Conservation (phyloP, 2,113 vertebrate species). For the Rynchops niger region DNA sequence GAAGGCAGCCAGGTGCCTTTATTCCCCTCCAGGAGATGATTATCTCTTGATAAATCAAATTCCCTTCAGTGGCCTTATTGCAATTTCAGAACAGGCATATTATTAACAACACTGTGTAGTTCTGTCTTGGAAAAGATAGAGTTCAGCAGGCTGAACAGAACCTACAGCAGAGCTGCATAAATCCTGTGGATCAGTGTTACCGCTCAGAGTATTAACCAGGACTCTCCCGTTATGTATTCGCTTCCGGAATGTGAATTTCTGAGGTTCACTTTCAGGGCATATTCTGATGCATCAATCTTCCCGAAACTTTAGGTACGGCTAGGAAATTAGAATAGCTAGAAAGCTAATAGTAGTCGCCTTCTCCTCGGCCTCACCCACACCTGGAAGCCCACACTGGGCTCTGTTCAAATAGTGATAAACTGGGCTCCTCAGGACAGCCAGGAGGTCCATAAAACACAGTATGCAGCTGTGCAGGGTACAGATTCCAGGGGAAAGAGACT, state of each 20-base stretch:
- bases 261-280: background rate
- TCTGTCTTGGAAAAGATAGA: background rate
- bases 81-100: background rate
- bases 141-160: background rate
- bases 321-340: background rate
- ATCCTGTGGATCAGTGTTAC: background rate
- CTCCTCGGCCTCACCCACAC: fast-evolving
- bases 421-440: background rate
- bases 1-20: conserved; percentile 23
- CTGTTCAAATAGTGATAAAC: background rate
- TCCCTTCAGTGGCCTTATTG: background rate
- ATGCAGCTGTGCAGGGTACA: background rate
- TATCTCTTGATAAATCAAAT: conserved; percentile 28
- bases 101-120: background rate
- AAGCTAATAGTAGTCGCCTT: background rate
- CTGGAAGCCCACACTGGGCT: background rate
- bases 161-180: background rate
- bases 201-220: background rate
- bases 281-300: background rate
- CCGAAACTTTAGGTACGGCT: background rate
- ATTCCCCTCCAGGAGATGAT: background rate
- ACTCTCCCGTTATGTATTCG: background rate
- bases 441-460: background rate
- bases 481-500: background rate
- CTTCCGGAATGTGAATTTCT: background rate